phyloP scores from a whole-genome alignment of 1,140 invertebrate genomes.

The Hyles vespertilio region DNA sequence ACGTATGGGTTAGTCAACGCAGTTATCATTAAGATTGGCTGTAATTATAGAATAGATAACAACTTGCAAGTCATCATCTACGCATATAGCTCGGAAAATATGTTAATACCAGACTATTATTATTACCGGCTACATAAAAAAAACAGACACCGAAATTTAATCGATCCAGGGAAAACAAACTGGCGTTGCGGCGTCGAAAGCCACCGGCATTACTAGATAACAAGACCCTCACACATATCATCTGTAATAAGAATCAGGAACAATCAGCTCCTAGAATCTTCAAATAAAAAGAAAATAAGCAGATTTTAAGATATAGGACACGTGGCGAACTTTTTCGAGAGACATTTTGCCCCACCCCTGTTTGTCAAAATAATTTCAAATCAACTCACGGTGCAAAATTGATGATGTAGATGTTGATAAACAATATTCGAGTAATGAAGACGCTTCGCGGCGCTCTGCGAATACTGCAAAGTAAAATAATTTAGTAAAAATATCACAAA shows the following conservation, averaged over 20 bases:
- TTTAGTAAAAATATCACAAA: slow-evolving; percentile 67
- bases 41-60: too few relatives aligned
- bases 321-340: slow-evolving; percentile 63
- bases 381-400: slow-evolving; percentile 50
- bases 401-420: slow-evolving; percentile 36
- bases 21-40: too few relatives aligned
- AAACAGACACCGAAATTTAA: slow-evolving; percentile 32
- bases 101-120: not conserved
- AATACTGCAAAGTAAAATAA: slow-evolving; percentile 52
- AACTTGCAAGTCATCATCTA: too few relatives aligned
- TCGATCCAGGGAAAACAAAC: slow-evolving; percentile 42
- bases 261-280: slow-evolving; percentile 7
- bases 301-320: slow-evolving; percentile 61
- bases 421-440: slow-evolving; percentile 34
- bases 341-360: slow-evolving; percentile 70
- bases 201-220: not conserved
- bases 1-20: too few relatives aligned
- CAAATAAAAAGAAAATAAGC: slow-evolving; percentile 30
- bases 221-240: not conserved
- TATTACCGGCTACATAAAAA: slow-evolving; percentile 8
- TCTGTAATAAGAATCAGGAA: not conserved
- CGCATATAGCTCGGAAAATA: too few relatives aligned
- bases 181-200: not conserved
- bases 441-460: slow-evolving; percentile 28
- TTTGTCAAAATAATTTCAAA: slow-evolving; percentile 60